Percentiles rank a stretch among this genome's conserved stretches.
These are phyloP conservation scores for Lagorchestes hirsutus DNA, from an alignment of 2,797 vertebrate species.

Conservation along the genomic window DNA sequence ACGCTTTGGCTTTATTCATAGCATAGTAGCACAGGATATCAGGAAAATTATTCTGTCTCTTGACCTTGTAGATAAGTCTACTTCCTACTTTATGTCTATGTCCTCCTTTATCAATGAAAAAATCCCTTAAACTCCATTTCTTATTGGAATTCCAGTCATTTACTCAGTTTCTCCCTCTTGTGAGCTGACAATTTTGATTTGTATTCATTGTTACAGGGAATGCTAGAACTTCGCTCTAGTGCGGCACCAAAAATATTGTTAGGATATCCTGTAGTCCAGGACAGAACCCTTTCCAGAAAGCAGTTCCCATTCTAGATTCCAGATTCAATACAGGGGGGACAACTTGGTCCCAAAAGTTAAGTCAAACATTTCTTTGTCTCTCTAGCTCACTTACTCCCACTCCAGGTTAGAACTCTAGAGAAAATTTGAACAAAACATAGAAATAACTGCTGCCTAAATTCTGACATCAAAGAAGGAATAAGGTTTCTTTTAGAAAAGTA, in stretches of 20 bases:
- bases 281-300: not conserved
- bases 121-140: not conserved
- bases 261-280: not conserved
- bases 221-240: not conserved
- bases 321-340: not conserved
- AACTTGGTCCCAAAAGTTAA: not conserved
- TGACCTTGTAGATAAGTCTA: not conserved
- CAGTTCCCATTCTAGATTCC: not conserved
- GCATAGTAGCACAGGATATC: not conserved
- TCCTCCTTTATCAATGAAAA: not conserved
- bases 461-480: not conserved
- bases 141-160: not conserved
- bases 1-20: not conserved
- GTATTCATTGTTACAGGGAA: not conserved
- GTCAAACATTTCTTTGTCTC: not conserved
- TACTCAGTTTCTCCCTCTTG: not conserved
- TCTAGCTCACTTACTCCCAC: not conserved
- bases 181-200: not conserved
- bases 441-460: not conserved
- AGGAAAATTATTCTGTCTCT: not conserved
- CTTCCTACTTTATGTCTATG: not conserved
- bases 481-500: not conserved
- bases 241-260: not conserved
- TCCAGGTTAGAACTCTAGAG: too few species aligned
- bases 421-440: not conserved